Evolutionary conservation across 1,140 invertebrate genomes (phyloP).

Genomic region (Aphelinus certus): DNA sequence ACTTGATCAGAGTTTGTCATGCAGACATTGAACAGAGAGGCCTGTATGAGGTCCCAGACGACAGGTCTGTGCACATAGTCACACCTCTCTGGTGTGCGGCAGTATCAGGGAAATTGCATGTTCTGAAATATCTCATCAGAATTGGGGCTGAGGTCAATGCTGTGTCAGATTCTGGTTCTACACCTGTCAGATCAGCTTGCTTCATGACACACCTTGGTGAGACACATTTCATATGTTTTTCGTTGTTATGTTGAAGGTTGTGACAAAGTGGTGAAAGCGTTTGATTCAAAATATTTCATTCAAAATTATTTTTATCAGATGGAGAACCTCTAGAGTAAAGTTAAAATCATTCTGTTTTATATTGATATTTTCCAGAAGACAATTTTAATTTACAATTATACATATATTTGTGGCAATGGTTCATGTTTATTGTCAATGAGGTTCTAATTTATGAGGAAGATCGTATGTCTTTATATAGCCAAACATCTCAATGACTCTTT

Average conservation of each 20-base stretch:
- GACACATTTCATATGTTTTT: not conserved
- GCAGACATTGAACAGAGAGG: conserved; percentile 88
- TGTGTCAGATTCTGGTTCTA: conserved; percentile 88
- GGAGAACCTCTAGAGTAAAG: too few relatives aligned
- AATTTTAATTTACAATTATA: too few relatives aligned
- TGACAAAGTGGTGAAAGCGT: not conserved
- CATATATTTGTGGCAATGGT: too few relatives aligned
- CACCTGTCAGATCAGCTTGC: conserved; percentile 88
- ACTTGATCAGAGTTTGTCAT: conserved; percentile 82
- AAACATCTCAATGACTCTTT: conserved; percentile 26
- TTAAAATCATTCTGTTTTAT: too few relatives aligned
- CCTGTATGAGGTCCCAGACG: conserved; percentile 77
- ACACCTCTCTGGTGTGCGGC: conserved; percentile 94
- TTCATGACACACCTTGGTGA: conserved; percentile 89
- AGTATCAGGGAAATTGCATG: conserved; percentile 83
- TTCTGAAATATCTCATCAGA: conserved; percentile 81
- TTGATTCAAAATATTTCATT: not conserved
- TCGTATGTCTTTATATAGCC: conserved; percentile 11
- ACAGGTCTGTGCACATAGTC: conserved; percentile 80
- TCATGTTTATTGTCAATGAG: too few relatives aligned
- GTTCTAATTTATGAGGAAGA: conserved; percentile 4
- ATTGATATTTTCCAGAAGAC: too few relatives aligned
- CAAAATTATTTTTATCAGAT: too few relatives aligned
- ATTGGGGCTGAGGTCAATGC: conserved; percentile 86
- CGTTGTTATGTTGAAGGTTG: not conserved